These are phyloP conservation scores for Ptychobarbus kaznakovi DNA, from an alignment of 2,797 vertebrate species.

Conservation along the genomic window DNA sequence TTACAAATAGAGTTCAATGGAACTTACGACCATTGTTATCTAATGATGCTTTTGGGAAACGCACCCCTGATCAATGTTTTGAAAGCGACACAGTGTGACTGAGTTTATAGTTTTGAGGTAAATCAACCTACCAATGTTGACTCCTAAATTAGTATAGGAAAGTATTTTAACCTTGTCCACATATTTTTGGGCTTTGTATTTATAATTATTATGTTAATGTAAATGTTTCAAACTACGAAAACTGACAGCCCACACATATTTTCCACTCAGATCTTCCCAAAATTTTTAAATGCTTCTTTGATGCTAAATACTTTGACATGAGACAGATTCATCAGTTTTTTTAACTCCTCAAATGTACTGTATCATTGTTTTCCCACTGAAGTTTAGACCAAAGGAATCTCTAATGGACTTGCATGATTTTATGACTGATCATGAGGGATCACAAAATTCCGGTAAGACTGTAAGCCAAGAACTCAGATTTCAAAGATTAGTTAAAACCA, in stretches of 20 bases:
- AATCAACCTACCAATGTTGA: neutral
- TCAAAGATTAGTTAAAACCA: conserved; percentile 38
- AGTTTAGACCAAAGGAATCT: conserved; percentile 22
- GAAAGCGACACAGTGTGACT: neutral
- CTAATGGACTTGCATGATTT: conserved; percentile 23
- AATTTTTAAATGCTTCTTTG: neutral
- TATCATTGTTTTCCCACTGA: conserved; percentile 16
- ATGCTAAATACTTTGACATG: neutral
- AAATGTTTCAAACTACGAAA: neutral
- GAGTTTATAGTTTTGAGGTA: neutral
- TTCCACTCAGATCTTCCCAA: neutral
- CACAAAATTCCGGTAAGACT: conserved; percentile 13
- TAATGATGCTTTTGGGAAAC: too few species aligned
- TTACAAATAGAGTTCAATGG: too few species aligned
- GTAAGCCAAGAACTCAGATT: conserved; percentile 7
- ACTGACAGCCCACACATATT: neutral
- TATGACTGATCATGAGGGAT: conserved; percentile 17
- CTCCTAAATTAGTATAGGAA: neutral
- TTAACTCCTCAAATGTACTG: neutral
- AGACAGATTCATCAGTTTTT: neutral
- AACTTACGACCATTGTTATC: too few species aligned
- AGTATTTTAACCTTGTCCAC: neutral
- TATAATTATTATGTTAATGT: neutral
- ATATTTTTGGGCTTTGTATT: neutral
- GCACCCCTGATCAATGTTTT: neutral